Conservation (phyloP, 1,140 invertebrate species). For the Steinernema feltiae region DNA sequence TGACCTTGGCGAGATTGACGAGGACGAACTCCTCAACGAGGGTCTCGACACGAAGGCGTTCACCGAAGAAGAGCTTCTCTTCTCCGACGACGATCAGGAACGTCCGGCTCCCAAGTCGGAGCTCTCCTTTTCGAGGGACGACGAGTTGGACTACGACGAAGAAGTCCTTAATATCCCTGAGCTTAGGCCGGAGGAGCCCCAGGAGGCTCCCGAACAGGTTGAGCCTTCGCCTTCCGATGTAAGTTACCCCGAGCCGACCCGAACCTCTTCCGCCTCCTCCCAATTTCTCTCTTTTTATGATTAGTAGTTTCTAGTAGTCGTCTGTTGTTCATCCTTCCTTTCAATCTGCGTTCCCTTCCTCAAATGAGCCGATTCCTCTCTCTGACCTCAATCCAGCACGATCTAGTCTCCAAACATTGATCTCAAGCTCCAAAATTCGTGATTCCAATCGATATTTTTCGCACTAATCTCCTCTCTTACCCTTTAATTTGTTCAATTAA, state of each 20-base stretch:
- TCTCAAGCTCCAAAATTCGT: too few species aligned
- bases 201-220: neutral
- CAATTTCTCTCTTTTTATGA: constrained; percentile 2
- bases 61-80: neutral
- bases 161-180: neutral
- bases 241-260: neutral
- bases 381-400: too few species aligned
- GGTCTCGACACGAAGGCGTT: too few species aligned
- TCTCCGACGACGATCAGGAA: too few species aligned
- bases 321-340: neutral
- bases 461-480: too few species aligned
- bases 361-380: too few species aligned
- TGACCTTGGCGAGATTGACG: neutral
- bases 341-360: too few species aligned
- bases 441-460: too few species aligned
- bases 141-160: constrained; percentile 1
- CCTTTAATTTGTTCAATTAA: too few species aligned
- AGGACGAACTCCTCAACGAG: too few species aligned
- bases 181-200: neutral
- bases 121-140: neutral
- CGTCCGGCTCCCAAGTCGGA: neutral
- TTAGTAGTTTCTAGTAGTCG: neutral
- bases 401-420: too few species aligned
- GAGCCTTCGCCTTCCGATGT: neutral
- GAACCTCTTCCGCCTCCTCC: constrained; percentile 12